Conservation (phyloP, 1,140 invertebrate species). For the Drosophila biarmipes region DNA sequence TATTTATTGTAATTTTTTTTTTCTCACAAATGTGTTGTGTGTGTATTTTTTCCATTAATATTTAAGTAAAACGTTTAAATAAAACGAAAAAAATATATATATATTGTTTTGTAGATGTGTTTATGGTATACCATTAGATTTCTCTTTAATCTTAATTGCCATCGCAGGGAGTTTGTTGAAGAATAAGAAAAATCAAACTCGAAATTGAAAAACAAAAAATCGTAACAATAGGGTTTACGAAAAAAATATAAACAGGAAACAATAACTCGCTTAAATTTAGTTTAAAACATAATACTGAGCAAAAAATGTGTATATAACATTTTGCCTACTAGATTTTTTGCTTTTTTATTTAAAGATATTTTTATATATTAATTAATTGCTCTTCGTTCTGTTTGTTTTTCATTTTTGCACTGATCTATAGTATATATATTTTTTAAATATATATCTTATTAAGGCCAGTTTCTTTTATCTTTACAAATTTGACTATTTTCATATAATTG, state of each 20-base stretch:
- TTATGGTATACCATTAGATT: slow-evolving; percentile 20
- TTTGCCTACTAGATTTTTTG: slow-evolving; percentile 73
- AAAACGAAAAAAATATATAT: slow-evolving; percentile 59
- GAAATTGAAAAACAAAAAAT: slow-evolving; percentile 36
- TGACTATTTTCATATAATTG: slow-evolving; percentile 38
- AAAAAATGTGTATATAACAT: slow-evolving; percentile 78
- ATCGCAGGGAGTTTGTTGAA: slow-evolving; percentile 29
- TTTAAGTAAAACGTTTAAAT: slow-evolving; percentile 68
- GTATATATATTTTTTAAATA: slow-evolving; percentile 21
- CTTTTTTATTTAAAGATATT: slow-evolving; percentile 39
- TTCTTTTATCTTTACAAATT: slow-evolving; percentile 41
- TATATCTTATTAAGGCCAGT: slow-evolving; percentile 34
- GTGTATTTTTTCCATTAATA: slow-evolving; percentile 46
- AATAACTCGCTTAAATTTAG: slow-evolving; percentile 81
- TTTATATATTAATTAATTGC: slow-evolving; percentile 36
- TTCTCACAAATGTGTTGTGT: slow-evolving; percentile 42
- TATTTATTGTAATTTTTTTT: slow-evolving; percentile 56
- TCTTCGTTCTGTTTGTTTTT: slow-evolving; percentile 20
- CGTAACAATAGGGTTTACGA: slow-evolving; percentile 42
- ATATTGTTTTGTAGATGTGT: slow-evolving; percentile 45
- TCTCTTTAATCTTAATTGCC: slow-evolving; percentile 33
- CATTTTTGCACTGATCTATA: slow-evolving; percentile 28
- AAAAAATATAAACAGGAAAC: slow-evolving; percentile 71
- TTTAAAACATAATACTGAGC: slow-evolving; percentile 84
- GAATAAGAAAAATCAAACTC: slow-evolving; percentile 35